Conservation (phyloP, 2,797 vertebrate species). For the Ptychobarbus kaznakovi region DNA sequence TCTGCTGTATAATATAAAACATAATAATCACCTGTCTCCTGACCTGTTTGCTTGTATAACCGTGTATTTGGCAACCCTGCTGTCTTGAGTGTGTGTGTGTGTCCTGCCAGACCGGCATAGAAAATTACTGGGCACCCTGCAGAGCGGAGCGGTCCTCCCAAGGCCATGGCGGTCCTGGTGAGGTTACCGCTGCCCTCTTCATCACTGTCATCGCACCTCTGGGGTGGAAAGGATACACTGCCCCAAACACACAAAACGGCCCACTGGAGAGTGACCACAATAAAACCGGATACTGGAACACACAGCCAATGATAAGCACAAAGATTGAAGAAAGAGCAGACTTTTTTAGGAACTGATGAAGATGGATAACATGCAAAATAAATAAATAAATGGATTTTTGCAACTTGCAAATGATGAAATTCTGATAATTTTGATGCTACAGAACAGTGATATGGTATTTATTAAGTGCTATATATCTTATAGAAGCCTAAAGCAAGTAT, state of each 20-base stretch:
- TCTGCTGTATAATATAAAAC: neutral
- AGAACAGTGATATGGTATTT: neutral
- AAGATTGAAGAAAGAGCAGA: neutral
- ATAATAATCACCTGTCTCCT: neutral
- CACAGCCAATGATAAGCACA: constrained; percentile 4
- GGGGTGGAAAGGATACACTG: constrained; percentile 24
- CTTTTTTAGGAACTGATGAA: neutral
- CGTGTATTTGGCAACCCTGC: neutral
- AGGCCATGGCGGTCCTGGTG: constrained; percentile 29
- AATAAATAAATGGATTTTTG: neutral
- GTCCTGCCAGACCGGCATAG: constrained; percentile 15
- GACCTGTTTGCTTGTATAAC: constrained; percentile 9
- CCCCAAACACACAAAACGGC: constrained; percentile 16
- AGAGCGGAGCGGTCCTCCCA: constrained; percentile 36
- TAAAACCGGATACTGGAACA: constrained; percentile 10
- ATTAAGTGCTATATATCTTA: neutral
- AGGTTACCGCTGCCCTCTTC: constrained; percentile 22
- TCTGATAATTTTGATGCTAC: neutral
- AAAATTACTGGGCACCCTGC: constrained; percentile 39
- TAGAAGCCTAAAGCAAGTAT: neutral
- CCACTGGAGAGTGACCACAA: constrained; percentile 26
- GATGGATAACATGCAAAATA: neutral
- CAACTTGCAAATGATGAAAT: neutral
- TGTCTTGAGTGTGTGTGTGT: neutral
- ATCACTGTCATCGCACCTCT: constrained; percentile 36